Conservation (phyloP, 2,113 vertebrate species). For the Coturnix japonica region DNA sequence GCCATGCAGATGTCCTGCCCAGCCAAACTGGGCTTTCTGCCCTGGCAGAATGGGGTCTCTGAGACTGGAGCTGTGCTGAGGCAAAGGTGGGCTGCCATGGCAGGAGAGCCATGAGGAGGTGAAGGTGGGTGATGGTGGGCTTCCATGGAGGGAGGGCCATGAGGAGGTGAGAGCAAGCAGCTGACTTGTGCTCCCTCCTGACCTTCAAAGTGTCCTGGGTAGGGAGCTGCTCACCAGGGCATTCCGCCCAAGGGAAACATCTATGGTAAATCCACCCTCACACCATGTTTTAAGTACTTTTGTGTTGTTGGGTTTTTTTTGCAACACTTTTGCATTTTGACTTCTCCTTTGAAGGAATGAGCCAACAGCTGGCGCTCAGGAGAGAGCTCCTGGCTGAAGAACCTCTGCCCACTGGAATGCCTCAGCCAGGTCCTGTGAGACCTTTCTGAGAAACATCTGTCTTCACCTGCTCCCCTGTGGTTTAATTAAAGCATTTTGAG, state of each 20-base stretch:
- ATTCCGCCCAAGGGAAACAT: not conserved
- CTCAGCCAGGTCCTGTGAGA: fast-evolving
- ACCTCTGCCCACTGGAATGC: not conserved
- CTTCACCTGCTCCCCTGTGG: not conserved
- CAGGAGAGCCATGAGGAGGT: not conserved
- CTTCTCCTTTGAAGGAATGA: not conserved
- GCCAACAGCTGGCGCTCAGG: not conserved
- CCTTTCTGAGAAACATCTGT: not conserved
- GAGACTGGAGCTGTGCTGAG: not conserved
- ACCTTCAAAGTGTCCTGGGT: not conserved
- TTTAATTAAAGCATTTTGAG: constrained; percentile 33
- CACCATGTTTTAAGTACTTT: not conserved
- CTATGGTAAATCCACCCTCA: not conserved
- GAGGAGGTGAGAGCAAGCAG: not conserved
- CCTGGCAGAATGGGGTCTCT: fast-evolving
- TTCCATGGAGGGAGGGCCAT: fast-evolving
- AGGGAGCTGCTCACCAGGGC: not conserved
- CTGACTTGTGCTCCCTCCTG: not conserved
- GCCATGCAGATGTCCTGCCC: not conserved
- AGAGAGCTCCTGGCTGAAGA: not conserved
- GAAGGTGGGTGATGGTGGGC: not conserved
- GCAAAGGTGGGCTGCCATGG: fast-evolving
- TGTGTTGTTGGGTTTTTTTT: not conserved
- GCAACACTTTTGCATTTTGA: not conserved
- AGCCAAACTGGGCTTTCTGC: not conserved